Percentiles rank a stretch among this genome's conserved stretches.
These are phyloP conservation scores for Manis javanica DNA, from an alignment of 2,797 vertebrate species.

Conservation along the genomic window DNA sequence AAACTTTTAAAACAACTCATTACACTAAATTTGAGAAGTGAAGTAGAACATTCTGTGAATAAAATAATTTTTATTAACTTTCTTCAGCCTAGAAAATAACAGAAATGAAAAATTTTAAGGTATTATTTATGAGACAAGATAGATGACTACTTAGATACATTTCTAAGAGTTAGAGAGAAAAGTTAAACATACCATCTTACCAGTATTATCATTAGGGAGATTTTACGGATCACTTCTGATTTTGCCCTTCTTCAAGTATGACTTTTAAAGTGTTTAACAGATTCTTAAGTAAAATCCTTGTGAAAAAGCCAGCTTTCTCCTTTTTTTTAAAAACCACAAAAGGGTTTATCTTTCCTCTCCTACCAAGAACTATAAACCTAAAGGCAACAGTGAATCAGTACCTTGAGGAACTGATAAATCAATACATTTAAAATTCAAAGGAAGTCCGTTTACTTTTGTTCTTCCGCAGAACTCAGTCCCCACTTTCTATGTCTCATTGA, in stretches of 20 bases:
- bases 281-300: background rate
- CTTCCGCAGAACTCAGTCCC: background rate
- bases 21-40: background rate
- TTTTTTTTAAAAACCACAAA: background rate
- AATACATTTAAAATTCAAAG: background rate
- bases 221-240: background rate
- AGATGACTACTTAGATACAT: background rate
- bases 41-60: background rate
- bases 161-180: background rate
- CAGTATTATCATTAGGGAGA: background rate
- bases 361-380: background rate
- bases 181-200: background rate
- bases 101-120: background rate
- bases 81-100: slow-evolving; percentile 1
- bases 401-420: background rate
- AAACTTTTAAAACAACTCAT: background rate
- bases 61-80: background rate
- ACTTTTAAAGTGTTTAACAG: background rate
- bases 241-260: background rate
- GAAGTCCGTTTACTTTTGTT: background rate
- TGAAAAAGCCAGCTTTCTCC: background rate
- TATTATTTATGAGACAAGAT: background rate
- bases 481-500: background rate
- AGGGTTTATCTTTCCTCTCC: background rate
- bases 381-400: background rate